Base-by-base conservation (phyloP, 2,888 invertebrate species). In the Lymantria monacha region DNA sequence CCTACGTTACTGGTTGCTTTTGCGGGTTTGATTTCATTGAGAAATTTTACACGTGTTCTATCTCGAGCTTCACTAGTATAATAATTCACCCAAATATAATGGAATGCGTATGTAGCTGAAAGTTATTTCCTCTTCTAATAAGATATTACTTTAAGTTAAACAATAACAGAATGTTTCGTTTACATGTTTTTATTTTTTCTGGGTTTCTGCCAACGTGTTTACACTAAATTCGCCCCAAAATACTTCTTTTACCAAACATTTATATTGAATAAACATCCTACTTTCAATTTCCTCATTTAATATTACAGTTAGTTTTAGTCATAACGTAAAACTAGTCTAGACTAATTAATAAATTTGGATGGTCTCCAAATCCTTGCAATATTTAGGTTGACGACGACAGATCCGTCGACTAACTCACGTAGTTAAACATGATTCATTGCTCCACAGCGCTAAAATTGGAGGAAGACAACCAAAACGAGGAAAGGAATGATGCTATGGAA, bases 401-500 rank as follows among this genome's bases (percentile, higher is more conserved):
- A 59, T 58, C 50, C 51, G 57, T 57, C 49, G 54, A 49, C 49
- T 64, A 57, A 62, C 55, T 56, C 38, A 37, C 42, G 31, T 47
- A 57, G 66, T 57, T 58, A 51, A 60, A 59, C 46, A 64, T 75
- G 67, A 75, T 70, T 66, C 57, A 72, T 68, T 59, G 41, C 61
- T 74, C 72, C 67, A 75, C 92, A 74, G 93, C 93, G 30, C 77
- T 94, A 46, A 93, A 93, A 81, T 82, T 93, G 44, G 93, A 93
- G 47, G 93, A 93, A 44, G 91, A 91, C 7, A 91, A 93, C 57
- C 74, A 93, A 47, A 87, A 86, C 47, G 72, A 92, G 9, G 85
- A 86, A 8, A 87, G 81, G 44, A 89, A 89, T 55, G 93, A 91
- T 37, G 60, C 68, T 1, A 66, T 77, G 10, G 89, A 88, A 8